Evolutionary conservation across 2,113 vertebrate genomes (phyloP), one percentile per base, ranked within the genome.

Genomic region (Pelodiscus sinensis): DNA sequence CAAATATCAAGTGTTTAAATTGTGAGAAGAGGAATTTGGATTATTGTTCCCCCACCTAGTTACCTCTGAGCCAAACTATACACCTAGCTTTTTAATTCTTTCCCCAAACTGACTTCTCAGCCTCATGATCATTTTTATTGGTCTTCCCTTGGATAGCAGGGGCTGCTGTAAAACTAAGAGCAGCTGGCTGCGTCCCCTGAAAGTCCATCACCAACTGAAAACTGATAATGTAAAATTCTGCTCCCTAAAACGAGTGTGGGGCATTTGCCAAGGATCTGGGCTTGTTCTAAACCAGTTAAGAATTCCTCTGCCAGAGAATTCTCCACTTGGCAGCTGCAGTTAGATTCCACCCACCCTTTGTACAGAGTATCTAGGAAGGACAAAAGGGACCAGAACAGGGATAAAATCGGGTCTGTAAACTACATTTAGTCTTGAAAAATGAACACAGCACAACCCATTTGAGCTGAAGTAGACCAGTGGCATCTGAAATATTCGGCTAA

Each of bases 151-250:
- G 91, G 35, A 35, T n/a, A 35, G 3, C n/a, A 71, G 18, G 65
- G n/a, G 18, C 65, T 35, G 8, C 65, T n/a, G n/a, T 71, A 71
- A 71, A 71, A 71, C 19, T 35, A 35, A 71, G 65, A 71, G 19
- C n/a, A 71, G 19, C 8, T 65, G 65, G 65, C 65, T 9, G 15
- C 9, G 31, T 15, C 65, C 65, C 29, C 16, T 68, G 35, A 68
- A 75, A 75, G 38, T 77, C 84, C 71, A 93, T 77, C 92, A 92
- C 95, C 88, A 91, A 90, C 0, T 79, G 79, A 93, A 87, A 95
- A 96, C 82, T 91, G 90, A 93, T 57, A 86, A 90, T 92, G 95
- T 38, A 50, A 14, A 71, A 44, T 77, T 44, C 38, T 44, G 73
- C 24, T 3, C 12, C 73, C 44, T 38, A 77, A 77, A 44, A 77